A percentile compares a stretch with the other conserved stretches of the same genome.
Conservation (phyloP, 2,113 vertebrate species). For the Perca fluviatilis region DNA sequence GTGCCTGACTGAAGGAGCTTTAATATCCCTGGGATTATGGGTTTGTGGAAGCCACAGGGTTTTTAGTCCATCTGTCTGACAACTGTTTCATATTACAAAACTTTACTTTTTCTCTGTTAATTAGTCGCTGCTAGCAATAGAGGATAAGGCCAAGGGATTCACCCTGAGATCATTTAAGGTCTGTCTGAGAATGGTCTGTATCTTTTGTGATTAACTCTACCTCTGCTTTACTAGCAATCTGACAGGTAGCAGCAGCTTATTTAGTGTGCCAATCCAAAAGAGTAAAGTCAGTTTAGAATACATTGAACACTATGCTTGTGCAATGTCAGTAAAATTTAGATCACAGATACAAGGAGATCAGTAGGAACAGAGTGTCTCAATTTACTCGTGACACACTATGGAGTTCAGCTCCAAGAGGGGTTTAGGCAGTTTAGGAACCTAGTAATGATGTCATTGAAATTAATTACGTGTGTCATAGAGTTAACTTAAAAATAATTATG, state of each 20-base stretch:
- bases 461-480: not conserved
- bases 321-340: not conserved
- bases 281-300: not conserved
- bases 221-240: not conserved
- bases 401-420: not conserved
- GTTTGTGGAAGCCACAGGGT: conserved; percentile 38
- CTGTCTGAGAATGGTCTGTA: conserved; percentile 6
- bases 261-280: not conserved
- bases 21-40: conserved; percentile 48
- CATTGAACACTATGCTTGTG: not conserved
- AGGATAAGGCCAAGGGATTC: conserved; percentile 18
- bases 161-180: conserved; percentile 3
- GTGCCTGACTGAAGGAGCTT: conserved; percentile 40
- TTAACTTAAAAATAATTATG: not conserved
- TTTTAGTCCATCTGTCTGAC: conserved; percentile 48
- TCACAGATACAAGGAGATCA: not conserved
- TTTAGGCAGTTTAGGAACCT: not conserved
- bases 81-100: conserved; percentile 39
- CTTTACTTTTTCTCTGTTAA: conserved; percentile 23
- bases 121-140: conserved; percentile 1
- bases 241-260: not conserved
- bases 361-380: not conserved
- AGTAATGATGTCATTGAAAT: not conserved
- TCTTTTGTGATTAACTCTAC: not conserved
- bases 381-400: conserved; percentile 12